Evolutionary conservation across 2,888 invertebrate genomes (phyloP).

Genomic region (Eristalis pertinax): DNA sequence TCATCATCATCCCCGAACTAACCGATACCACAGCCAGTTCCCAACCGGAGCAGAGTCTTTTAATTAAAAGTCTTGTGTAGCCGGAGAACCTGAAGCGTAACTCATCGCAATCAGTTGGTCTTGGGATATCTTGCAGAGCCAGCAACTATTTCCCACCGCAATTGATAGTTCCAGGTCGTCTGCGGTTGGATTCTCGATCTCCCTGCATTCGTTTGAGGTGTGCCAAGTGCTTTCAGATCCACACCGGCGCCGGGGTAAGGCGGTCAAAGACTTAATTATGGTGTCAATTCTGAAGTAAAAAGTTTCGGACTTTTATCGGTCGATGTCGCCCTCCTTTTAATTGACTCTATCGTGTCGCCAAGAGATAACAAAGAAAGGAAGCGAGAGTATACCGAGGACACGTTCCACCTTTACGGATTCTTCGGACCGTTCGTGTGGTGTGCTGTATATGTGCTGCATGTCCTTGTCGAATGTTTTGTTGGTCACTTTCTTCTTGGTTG

Average conservation of each 20-base stretch:
- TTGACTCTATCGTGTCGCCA: conserved; percentile 69
- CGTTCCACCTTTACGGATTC: conserved; percentile 34
- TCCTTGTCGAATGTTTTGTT: conserved; percentile 47
- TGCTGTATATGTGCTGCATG: conserved; percentile 40
- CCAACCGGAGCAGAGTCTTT: conserved; percentile 48
- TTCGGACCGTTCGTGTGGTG: conserved; percentile 31
- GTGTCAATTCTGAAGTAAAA: conserved; percentile 70
- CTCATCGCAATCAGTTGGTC: conserved; percentile 69
- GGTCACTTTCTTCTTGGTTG: conserved; percentile 35
- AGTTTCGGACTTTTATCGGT: conserved; percentile 71
- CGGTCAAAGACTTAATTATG: conserved; percentile 70
- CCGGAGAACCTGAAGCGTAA: conserved; percentile 47
- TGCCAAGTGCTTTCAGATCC: not conserved
- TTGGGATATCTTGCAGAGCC: conserved; percentile 66
- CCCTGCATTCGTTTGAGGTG: not conserved
- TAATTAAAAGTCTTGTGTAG: conserved; percentile 64
- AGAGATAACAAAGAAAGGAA: conserved; percentile 64
- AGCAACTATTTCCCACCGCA: conserved; percentile 63
- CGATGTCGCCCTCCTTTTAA: conserved; percentile 67
- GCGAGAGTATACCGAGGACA: conserved; percentile 37
- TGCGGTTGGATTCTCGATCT: conserved; percentile 28
- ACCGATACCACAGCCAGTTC: conserved; percentile 44
- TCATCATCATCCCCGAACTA: conserved; percentile 49
- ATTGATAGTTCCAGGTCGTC: conserved; percentile 45
- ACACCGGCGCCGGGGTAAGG: not conserved